Evolutionary conservation across 1,140 invertebrate species (phyloP).

Genomic region (silkworm (Bombyx mori)): DNA sequence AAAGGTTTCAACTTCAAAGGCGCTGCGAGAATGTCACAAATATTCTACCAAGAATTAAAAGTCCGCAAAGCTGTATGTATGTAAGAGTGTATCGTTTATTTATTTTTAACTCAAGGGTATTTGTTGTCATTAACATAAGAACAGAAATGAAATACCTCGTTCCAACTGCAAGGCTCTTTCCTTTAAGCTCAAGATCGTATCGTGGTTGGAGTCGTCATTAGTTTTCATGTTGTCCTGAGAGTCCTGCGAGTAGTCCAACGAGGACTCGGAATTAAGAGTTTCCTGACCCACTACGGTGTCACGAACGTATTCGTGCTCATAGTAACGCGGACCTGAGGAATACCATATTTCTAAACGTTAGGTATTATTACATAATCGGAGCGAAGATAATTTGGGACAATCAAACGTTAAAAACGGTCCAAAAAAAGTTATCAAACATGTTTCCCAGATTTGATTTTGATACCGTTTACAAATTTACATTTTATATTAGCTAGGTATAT

Average conservation of each 20-base stretch:
- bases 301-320: conserved; percentile 40
- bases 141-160: conserved; percentile 50
- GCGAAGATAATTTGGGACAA: too few relatives aligned
- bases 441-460: too few relatives aligned
- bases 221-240: conserved; percentile 34
- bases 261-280: conserved; percentile 43
- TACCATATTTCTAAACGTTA: not conserved
- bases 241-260: conserved; percentile 34
- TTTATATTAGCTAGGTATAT: too few relatives aligned
- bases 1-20: too few relatives aligned
- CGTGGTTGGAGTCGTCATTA: conserved; percentile 49
- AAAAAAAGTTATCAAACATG: too few relatives aligned
- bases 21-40: too few relatives aligned
- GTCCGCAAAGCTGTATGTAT: not conserved
- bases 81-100: not conserved
- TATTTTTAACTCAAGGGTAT: not conserved
- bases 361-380: not conserved
- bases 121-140: too few relatives aligned
- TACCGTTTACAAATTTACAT: too few relatives aligned
- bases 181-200: conserved; percentile 65
- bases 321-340: conserved; percentile 33
- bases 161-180: conserved; percentile 72
- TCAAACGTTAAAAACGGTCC: too few relatives aligned
- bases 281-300: conserved; percentile 16
- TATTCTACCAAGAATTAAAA: too few relatives aligned